Percentiles rank a stretch among this genome's conserved stretches.
phyloP scores from a whole-genome alignment of 2,113 vertebrate genomes.

The Ia io region DNA sequence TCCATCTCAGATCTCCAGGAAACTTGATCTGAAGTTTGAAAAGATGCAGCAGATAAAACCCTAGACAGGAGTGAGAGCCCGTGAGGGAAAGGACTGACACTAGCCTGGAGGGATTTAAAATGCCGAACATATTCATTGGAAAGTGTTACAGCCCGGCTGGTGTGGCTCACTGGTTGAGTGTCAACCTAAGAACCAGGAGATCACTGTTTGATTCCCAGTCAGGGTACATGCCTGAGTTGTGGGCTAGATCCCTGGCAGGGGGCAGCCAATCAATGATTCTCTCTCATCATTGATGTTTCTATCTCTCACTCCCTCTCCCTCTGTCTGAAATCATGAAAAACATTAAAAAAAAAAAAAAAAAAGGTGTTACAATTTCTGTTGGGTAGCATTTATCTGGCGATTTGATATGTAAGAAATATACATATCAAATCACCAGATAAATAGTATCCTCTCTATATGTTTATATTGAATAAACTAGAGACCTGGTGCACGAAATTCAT shows the following conservation, averaged over 20 bases:
- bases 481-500: too few relatives aligned
- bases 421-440: neutral
- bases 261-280: too few relatives aligned
- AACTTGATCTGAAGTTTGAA: slow-evolving; percentile 40
- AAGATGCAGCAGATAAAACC: slow-evolving; percentile 18
- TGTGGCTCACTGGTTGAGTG: too few relatives aligned
- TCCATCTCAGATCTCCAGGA: slow-evolving; percentile 5
- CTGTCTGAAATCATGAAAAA: too few relatives aligned
- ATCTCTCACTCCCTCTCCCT: too few relatives aligned
- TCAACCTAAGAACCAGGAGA: too few relatives aligned
- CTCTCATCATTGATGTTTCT: too few relatives aligned
- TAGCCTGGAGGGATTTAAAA: neutral
- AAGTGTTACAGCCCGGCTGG: neutral
- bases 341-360: too few relatives aligned
- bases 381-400: neutral
- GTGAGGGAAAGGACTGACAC: neutral
- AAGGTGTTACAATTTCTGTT: neutral
- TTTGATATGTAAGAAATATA: neutral
- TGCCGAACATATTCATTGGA: neutral
- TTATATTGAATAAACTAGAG: neutral
- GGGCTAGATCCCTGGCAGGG: too few relatives aligned
- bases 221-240: too few relatives aligned
- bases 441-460: neutral
- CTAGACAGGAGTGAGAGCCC: neutral
- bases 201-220: too few relatives aligned